Percentiles rank a stretch among this genome's conserved stretches.
Conservation (phyloP, 1,140 invertebrate species). For the Centruroides sculpturatus region DNA sequence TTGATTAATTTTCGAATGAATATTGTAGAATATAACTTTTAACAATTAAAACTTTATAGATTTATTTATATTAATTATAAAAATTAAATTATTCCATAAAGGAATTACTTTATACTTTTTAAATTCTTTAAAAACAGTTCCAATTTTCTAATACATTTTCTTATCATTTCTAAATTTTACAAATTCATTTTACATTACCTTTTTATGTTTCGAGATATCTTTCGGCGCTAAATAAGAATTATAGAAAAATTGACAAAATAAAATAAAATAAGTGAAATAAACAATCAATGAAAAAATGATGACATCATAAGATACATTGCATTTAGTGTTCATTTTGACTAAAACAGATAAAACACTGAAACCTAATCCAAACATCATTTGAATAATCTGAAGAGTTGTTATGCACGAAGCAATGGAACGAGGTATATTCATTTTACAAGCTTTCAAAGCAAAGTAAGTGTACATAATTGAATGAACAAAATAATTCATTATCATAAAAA, state of each 20-base stretch:
- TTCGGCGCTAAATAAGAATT: slow-evolving; percentile 50
- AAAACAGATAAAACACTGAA: no score
- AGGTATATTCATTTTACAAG: slow-evolving; percentile 72
- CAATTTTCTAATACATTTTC: no score
- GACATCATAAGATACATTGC: slow-evolving; percentile 47
- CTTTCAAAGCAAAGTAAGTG: slow-evolving; percentile 82
- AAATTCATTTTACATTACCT: no score
- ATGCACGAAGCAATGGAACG: slow-evolving; percentile 74
- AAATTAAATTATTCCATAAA: no score
- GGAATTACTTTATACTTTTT: no score
- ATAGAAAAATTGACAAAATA: slow-evolving; percentile 81
- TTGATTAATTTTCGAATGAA: no score
- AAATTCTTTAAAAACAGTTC: no score
- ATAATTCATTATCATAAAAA: slow-evolving; percentile 99
- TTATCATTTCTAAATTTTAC: no score
- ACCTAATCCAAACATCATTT: slow-evolving; percentile 84
- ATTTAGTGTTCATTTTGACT: no score
- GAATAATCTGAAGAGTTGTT: slow-evolving; percentile 74
- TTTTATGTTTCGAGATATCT: neutral
- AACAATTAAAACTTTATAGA: no score
- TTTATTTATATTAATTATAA: no score
- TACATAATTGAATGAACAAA: slow-evolving; percentile 97
- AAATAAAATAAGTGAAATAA: slow-evolving; percentile 61
- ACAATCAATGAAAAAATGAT: slow-evolving; percentile 60
- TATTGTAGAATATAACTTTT: no score